Evolutionary conservation across 2,797 vertebrate genomes (phyloP).

Genomic region (Picus viridis): DNA sequence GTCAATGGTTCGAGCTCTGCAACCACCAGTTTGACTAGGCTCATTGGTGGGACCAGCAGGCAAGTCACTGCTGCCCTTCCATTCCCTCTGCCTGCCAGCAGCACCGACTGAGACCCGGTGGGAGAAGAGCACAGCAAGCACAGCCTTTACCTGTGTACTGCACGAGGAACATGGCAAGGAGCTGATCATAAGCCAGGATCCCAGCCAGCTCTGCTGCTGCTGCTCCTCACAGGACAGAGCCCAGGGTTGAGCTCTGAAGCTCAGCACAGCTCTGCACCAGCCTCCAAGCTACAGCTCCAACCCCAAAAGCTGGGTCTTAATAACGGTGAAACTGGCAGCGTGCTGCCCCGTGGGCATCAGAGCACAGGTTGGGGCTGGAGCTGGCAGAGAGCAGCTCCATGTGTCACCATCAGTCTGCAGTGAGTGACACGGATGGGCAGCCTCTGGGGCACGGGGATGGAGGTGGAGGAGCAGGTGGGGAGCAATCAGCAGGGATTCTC

Average conservation of each 20-base stretch:
- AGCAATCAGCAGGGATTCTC: constrained; percentile 73
- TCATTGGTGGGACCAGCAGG: not conserved
- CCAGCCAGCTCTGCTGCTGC: constrained; percentile 64
- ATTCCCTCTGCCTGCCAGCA: not conserved
- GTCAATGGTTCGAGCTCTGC: not conserved
- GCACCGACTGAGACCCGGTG: not conserved
- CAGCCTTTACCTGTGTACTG: constrained; percentile 88
- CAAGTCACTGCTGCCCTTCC: not conserved
- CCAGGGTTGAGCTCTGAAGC: constrained; percentile 41
- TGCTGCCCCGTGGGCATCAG: too few species aligned
- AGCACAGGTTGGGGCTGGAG: constrained; percentile 54
- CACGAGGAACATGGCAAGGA: constrained; percentile 90
- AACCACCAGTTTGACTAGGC: not conserved
- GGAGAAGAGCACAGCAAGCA: not conserved
- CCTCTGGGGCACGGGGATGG: constrained; percentile 29
- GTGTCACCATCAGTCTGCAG: constrained; percentile 78
- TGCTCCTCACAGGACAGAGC: not conserved
- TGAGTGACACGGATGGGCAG: constrained; percentile 52
- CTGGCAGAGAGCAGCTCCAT: constrained; percentile 70
- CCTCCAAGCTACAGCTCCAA: constrained; percentile 78
- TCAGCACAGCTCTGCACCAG: constrained; percentile 72
- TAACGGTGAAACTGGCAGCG: not conserved
- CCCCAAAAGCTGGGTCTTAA: constrained; percentile 71
- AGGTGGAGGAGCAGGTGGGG: constrained; percentile 76
- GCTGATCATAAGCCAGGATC: constrained; percentile 44